Evolutionary conservation across 2,797 vertebrate species (phyloP).

Genomic region (Nannoperca australis): DNA sequence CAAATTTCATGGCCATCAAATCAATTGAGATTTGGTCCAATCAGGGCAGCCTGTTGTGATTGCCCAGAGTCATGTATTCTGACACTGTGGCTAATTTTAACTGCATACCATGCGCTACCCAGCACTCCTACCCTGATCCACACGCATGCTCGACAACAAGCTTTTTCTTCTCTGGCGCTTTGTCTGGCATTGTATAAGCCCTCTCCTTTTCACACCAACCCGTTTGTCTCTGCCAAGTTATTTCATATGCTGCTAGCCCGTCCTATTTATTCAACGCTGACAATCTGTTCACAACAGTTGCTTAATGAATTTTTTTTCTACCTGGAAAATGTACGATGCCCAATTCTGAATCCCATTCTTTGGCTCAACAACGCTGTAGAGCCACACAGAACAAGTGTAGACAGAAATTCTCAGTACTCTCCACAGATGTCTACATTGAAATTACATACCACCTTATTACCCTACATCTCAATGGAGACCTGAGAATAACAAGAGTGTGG

Average conservation of each 20-base stretch:
- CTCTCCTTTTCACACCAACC: constrained; percentile 50
- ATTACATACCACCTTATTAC: constrained; percentile 69
- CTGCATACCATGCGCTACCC: constrained; percentile 21
- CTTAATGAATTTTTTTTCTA: constrained; percentile 69
- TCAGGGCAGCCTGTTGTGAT: constrained; percentile 13
- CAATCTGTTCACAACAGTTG: constrained; percentile 77
- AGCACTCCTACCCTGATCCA: constrained; percentile 43
- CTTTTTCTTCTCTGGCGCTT: constrained; percentile 60
- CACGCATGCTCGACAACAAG: constrained; percentile 54
- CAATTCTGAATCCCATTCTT: constrained; percentile 58
- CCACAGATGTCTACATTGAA: constrained; percentile 58
- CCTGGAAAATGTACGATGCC: constrained; percentile 58
- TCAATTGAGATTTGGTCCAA: background rate
- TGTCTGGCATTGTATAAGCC: constrained; percentile 67
- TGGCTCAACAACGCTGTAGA: constrained; percentile 34
- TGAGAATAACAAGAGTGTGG: constrained; percentile 70
- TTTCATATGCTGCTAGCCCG: constrained; percentile 68
- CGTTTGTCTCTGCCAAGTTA: constrained; percentile 66
- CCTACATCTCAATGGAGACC: constrained; percentile 65
- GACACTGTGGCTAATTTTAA: constrained; percentile 45
- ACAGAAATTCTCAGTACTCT: constrained; percentile 52
- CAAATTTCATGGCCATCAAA: background rate
- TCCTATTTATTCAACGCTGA: constrained; percentile 74
- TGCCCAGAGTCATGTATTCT: constrained; percentile 29
- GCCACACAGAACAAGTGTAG: constrained; percentile 37